Base-by-base conservation (phyloP, 2,113 vertebrate species). In the Nesogale talazaci region DNA sequence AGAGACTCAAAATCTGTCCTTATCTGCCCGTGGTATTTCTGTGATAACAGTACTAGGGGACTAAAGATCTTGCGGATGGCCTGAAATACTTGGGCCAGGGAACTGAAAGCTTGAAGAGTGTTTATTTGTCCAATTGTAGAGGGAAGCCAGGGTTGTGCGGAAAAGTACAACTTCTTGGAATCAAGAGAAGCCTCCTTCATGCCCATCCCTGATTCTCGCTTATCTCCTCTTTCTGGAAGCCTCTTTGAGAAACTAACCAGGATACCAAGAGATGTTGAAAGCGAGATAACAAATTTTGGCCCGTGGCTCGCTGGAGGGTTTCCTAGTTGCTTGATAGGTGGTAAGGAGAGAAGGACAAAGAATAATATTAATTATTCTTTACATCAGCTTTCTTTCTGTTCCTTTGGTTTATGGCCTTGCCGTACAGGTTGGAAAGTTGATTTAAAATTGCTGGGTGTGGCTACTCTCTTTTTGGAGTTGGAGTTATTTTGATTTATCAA, bases 401-500 rank as follows among this genome's bases (percentile, higher is more conserved):
- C 42, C 19, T 88, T 61, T 75, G 46, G 46, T 52, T 52, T 5
- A 52, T 52, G 46, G 46, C 46, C 46, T 12, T 52, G 46, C 46
- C 10, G 23, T 84, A 31, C 65, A 52, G 76, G 6, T 82, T 85
- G 19, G 29, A 76, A 40, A 65, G 56, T 36, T 22, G 36, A 23
- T 38, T 46, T n/a, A 40, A 40, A 70, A 34, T 77, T 23, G 52
- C 27, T 38, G 36, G n/a, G 31, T 65, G 15, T 76, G 42, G 20
- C 10, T 88, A 78, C 29, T 91, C 16, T 84, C 1, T 85, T 76
- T 83, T 69, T 23, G 46, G 38, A 69, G 23, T 42, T 69, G 46
- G 27, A 46, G 40, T n/a, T 72, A 85, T 89, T 92, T 91, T 89
- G 56, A 78, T 46, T 81, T 81, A 52, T 82, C 81, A 52, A 70